phyloP scores from a whole-genome alignment of 1,140 invertebrate species.

The Ceratina australensis region DNA sequence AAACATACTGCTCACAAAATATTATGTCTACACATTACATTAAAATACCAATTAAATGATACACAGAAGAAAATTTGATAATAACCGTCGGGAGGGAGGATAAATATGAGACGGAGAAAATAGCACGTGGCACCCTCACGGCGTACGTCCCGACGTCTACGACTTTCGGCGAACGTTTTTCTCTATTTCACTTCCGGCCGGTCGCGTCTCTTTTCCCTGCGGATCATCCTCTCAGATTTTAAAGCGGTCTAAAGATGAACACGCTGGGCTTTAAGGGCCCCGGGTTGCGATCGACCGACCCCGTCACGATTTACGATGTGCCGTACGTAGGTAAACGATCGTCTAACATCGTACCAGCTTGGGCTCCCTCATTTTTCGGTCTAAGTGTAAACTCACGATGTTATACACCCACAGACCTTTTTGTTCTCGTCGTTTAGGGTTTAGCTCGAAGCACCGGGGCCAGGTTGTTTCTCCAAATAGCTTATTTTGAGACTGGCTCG shows the following conservation, averaged over 20 bases:
- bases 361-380: neutral
- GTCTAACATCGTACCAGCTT: neutral
- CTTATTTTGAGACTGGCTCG: no score
- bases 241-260: constrained; percentile 44
- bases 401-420: neutral
- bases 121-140: constrained; percentile 43
- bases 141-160: constrained; percentile 48
- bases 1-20: no score
- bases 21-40: constrained; percentile 54
- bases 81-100: constrained; percentile 71
- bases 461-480: no score
- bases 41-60: constrained; percentile 67
- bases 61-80: constrained; percentile 36
- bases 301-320: constrained; percentile 18
- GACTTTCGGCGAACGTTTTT: constrained; percentile 50
- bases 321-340: constrained; percentile 33
- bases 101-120: constrained; percentile 52
- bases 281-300: neutral
- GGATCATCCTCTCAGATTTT: constrained; percentile 36
- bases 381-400: neutral
- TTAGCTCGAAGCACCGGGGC: no score
- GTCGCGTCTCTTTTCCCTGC: constrained; percentile 13
- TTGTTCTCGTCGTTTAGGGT: no score
- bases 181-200: constrained; percentile 59
- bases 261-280: neutral